Evolutionary conservation across 2,113 vertebrate species (phyloP).

Genomic region (Panthera tigris): DNA sequence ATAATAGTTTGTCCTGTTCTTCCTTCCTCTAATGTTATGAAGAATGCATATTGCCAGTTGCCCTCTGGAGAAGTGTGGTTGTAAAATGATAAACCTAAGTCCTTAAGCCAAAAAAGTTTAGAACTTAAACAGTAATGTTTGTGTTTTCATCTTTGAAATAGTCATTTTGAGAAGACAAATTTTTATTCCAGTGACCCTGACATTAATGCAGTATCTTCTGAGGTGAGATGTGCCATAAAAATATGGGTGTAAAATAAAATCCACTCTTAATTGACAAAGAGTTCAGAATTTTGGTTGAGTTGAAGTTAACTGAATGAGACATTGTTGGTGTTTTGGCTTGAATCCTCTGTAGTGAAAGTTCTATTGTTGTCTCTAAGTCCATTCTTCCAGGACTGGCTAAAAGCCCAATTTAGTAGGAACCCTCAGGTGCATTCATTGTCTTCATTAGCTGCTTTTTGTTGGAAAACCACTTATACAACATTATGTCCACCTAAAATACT

Average conservation of each 20-base stretch:
- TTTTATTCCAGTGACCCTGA: not conserved
- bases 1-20: not conserved
- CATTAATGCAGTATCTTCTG: not conserved
- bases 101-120: not conserved
- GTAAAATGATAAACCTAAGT: not conserved
- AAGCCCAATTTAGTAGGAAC: not conserved
- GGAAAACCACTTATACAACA: not conserved
- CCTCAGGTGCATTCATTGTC: not conserved
- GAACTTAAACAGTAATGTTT: not conserved
- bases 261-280: not conserved
- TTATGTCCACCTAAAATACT: not conserved
- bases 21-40: not conserved
- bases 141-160: not conserved
- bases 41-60: not conserved
- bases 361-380: not conserved
- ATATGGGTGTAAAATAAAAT: not conserved
- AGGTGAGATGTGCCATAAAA: not conserved
- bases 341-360: not conserved
- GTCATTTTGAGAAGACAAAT: not conserved
- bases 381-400: not conserved
- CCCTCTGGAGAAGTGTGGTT: not conserved
- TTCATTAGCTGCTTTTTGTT: slow-evolving; percentile 36
- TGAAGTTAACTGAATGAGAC: not conserved
- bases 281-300: not conserved
- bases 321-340: not conserved